A percentile compares a stretch with the other conserved stretches of the same genome.
These are phyloP conservation scores for Macrosteles quadrilineatus DNA, from an alignment of 1,140 invertebrate species.

Conservation along the genomic window DNA sequence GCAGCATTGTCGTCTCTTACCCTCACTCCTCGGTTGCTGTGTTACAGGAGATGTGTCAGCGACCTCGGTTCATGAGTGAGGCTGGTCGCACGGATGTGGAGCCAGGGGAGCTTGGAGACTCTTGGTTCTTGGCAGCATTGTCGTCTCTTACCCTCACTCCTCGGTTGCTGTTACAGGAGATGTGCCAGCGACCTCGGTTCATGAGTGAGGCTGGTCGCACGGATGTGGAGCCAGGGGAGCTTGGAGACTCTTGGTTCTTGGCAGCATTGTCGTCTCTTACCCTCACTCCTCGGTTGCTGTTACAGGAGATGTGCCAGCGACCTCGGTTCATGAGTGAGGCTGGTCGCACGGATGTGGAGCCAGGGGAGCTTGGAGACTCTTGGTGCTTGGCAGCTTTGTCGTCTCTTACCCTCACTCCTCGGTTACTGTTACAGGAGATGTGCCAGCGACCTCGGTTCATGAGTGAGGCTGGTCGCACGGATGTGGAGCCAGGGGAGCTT, in stretches of 20 bases:
- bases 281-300: conserved; percentile 64
- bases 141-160: conserved; percentile 67
- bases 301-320: conserved; percentile 71
- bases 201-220: conserved; percentile 47
- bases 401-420: conserved; percentile 65
- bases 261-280: conserved; percentile 67
- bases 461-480: too few species aligned
- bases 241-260: conserved; percentile 68
- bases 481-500: too few species aligned
- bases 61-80: conserved; percentile 59
- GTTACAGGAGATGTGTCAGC: conserved; percentile 69
- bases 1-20: conserved; percentile 67
- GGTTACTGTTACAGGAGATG: too few species aligned
- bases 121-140: conserved; percentile 67
- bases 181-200: conserved; percentile 69
- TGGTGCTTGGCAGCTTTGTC: conserved; percentile 69
- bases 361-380: conserved; percentile 68
- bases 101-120: conserved; percentile 67
- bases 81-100: conserved; percentile 59
- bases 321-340: conserved; percentile 57
- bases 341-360: conserved; percentile 60
- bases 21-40: conserved; percentile 66
- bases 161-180: conserved; percentile 67
- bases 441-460: too few species aligned
- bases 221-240: conserved; percentile 66